Evolutionary conservation across 2,113 vertebrate genomes (phyloP), one percentile per base, ranked within the genome.

Genomic region (Turnix velox): DNA sequence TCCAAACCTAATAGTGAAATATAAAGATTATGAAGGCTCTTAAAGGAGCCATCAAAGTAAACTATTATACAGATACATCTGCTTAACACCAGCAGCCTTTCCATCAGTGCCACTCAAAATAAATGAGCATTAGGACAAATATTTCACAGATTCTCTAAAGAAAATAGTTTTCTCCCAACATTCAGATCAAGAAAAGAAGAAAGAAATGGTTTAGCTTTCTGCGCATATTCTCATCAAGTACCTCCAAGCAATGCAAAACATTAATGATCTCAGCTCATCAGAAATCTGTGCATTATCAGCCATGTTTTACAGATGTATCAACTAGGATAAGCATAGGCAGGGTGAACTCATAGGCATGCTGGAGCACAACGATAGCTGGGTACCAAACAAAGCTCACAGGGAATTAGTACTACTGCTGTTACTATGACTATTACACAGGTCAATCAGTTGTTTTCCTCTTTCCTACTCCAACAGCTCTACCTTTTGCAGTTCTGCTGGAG

Each of bases 11-110:
- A 80, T 95, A 92, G 97, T 97, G 97, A 97, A 97, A 97, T 97
- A 97, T 94, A 97, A 97, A 97, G 97, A 98, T 97, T 97, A 97
- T 97, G 97, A 97, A 97, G 85, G 87, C 96, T 97, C 97, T 97
- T 98, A 97, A 97, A 98, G 97, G 95, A 96, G 88, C 88, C 95
- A 98, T 98, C 97, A 97, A 98, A 97, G 93, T 88, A 97, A 97
- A 98, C 96, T 96, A 97, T 97, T 98, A 97, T 95, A 96, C 88
- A 91, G 95, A 94, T 97, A 97, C 97, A 97, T 97, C 97, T 98
- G 97, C 94, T 98, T 92, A 40, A 52, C 73, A 90, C 39, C 78
- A 93, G 87, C 89, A 90, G 81, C 65, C 33, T 61, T 94, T 97
- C 95, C 94, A 96, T 94, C 95, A 98, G 95, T 96, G 96, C 92